Evolutionary conservation across 2,888 invertebrate species (phyloP).

Genomic region (Drosophila picticornis): DNA sequence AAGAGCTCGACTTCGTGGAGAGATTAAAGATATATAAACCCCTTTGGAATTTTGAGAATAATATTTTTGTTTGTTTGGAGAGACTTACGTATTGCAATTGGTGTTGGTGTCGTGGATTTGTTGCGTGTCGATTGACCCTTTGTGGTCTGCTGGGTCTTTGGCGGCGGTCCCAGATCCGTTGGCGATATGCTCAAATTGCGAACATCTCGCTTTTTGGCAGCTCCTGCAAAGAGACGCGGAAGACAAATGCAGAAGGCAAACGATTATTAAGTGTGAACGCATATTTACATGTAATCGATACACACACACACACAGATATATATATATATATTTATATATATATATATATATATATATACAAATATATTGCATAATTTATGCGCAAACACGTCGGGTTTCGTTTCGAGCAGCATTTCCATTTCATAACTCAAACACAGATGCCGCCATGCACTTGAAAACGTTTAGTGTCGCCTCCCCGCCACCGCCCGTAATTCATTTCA

Average conservation of each 20-base stretch:
- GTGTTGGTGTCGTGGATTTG: conserved; percentile 77
- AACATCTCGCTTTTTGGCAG: conserved; percentile 86
- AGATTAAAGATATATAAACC: background rate
- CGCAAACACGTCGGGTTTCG: conserved; percentile 60
- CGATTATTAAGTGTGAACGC: conserved; percentile 13
- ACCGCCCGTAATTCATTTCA: background rate
- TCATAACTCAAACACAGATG: conserved; percentile 6
- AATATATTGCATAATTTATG: conserved; percentile 66
- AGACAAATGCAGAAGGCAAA: conserved; percentile 5
- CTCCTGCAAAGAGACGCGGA: conserved; percentile 78
- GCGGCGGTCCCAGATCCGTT: conserved; percentile 85
- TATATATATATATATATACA: background rate
- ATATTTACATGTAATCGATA: conserved; percentile 41
- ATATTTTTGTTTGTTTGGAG: background rate
- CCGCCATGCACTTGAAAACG: conserved; percentile 25
- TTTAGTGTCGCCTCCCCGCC: background rate
- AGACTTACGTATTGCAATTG: conserved; percentile 83
- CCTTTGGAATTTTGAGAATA: background rate
- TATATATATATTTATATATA: background rate
- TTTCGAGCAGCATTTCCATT: conserved; percentile 10
- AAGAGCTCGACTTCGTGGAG: background rate
- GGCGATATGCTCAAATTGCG: conserved; percentile 85
- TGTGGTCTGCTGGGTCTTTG: conserved; percentile 84
- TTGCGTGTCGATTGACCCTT: conserved; percentile 82
- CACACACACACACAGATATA: background rate